Percentiles rank a stretch among this genome's conserved stretches.
Conservation (phyloP, 1,140 invertebrate species). For the Diorhabda elongata region DNA sequence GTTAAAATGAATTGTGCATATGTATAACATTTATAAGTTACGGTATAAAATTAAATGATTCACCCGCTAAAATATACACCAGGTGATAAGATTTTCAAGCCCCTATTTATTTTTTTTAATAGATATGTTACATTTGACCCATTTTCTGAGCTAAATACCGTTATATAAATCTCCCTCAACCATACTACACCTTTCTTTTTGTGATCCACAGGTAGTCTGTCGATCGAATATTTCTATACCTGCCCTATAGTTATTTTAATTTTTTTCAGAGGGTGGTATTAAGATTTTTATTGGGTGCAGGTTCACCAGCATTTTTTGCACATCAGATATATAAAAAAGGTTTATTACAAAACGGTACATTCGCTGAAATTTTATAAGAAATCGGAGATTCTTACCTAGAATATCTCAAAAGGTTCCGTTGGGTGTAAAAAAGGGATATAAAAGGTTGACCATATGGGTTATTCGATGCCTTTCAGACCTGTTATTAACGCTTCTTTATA, state of each 20-base stretch:
- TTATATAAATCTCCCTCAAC: neutral
- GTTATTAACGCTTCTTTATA: neutral
- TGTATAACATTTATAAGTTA: too few relatives aligned
- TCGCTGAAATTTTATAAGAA: neutral
- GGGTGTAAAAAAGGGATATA: neutral
- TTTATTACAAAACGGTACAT: neutral
- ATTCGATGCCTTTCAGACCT: neutral
- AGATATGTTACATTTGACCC: neutral
- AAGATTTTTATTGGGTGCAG: neutral
- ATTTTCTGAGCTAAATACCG: neutral
- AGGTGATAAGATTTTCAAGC: neutral
- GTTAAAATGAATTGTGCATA: too few relatives aligned
- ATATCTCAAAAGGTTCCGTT: neutral
- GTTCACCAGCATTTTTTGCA: neutral
- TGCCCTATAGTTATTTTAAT: constrained; percentile 2
- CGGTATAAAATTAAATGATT: neutral
- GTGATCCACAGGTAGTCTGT: neutral
- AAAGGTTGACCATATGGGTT: constrained; percentile 2
- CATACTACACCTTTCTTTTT: neutral
- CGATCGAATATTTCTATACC: neutral
- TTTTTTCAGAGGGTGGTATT: neutral
- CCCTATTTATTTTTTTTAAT: neutral
- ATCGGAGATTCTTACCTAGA: neutral
- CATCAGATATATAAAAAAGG: constrained; percentile 1
- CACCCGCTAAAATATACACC: neutral